Evolutionary conservation across 2,888 invertebrate genomes (phyloP), one percentile per base, ranked within the genome.

Genomic region (Erebia epiphron): DNA sequence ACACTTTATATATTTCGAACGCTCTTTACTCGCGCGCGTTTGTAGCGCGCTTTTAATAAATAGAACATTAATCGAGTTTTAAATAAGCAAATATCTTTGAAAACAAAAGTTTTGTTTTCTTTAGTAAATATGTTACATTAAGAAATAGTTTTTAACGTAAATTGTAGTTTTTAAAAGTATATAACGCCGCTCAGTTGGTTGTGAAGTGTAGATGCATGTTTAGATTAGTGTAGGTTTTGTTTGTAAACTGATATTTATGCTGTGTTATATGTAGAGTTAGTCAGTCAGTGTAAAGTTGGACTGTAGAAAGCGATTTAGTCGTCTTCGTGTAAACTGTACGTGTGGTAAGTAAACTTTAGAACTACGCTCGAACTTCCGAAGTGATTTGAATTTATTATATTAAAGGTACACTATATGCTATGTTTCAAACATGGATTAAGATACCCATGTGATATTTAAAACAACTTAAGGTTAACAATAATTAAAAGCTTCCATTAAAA

Each of bases 101-200:
- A 54, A 54, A 16, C 16, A 11, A 54, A 50, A 50, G 14, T n/a
- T 14, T 50, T n/a, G 50, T 3, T 35, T 35, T 35, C 35, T n/a
- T n/a, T 5, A 18, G 10, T 18, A 18, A 18, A 54, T 18, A 54
- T 18, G 18, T 54, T 11, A 2, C 16, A 18, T 68, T 73, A 69
- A 65, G 70, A 56, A 66, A 41, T 73, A 70, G 70, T 73, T 75
- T 73, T 75, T 67, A 73, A 75, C 73, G 61, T 76, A 62, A 61
- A 62, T 21, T 9, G 62, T 79, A 75, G 75, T 75, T 67, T 56
- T 43, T 14, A 62, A 62, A 35, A 18, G 16, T 61, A 60, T 26
- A 57, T 72, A 78, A 80, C 75, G 85, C 85, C 85, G 84, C 86
- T 86, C 86, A 85, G 77, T 77, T 77, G 86, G 86, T 86, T 86